Conservation (phyloP, 2,888 invertebrate species). For the Drosophila putrida region DNA sequence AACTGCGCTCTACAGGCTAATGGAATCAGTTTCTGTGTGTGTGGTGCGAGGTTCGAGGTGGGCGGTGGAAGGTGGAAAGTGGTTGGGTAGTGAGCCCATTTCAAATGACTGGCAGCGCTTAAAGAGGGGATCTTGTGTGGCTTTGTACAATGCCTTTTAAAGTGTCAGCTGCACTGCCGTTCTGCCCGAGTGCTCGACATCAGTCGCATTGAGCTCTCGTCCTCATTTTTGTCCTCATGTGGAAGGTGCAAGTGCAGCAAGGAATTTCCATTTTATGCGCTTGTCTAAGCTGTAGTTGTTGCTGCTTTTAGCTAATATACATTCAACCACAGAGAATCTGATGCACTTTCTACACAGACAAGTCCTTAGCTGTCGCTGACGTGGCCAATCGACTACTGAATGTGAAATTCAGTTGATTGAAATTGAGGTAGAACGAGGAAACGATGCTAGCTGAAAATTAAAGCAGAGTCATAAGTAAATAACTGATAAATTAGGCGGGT, state of each 20-base stretch:
- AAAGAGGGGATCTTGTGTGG: constrained; percentile 58
- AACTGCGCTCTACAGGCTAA: constrained; percentile 34
- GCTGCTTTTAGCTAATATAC: constrained; percentile 26
- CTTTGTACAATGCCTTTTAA: constrained; percentile 65
- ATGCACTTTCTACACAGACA: constrained; percentile 2
- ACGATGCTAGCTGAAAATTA: background rate
- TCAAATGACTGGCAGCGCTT: constrained; percentile 70
- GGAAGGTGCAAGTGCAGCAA: constrained; percentile 12
- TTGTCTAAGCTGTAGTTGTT: constrained; percentile 18
- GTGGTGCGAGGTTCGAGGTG: background rate
- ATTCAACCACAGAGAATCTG: constrained; percentile 9
- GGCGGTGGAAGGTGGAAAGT: background rate
- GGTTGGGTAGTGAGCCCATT: constrained; percentile 28
- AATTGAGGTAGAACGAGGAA: background rate
- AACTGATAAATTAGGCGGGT: constrained; percentile 56
- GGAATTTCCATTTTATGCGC: constrained; percentile 19
- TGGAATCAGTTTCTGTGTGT: constrained; percentile 34
- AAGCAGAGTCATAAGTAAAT: constrained; percentile 46
- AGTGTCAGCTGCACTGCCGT: constrained; percentile 66
- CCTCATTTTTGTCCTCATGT: background rate
- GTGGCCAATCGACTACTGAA: constrained; percentile 29
- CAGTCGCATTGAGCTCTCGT: constrained; percentile 4
- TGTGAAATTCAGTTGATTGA: constrained; percentile 26
- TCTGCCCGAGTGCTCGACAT: constrained; percentile 36
- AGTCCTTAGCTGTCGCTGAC: constrained; percentile 7